Conservation (phyloP, 2,888 invertebrate species). For the Phania funesta region DNA sequence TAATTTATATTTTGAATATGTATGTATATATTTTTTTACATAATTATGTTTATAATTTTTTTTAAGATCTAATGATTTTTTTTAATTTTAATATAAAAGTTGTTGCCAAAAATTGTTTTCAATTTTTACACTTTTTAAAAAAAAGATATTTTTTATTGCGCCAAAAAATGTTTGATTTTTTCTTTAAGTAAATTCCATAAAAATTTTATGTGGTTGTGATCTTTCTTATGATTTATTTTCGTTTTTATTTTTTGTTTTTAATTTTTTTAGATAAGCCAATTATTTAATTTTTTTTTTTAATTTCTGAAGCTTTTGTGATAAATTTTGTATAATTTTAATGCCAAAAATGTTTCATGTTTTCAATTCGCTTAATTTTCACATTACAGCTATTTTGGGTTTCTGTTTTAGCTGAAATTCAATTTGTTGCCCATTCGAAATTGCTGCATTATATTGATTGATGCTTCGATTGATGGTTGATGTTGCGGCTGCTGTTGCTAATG, state of each 20-base stretch:
- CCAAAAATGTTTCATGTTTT: conserved; percentile 71
- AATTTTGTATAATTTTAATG: conserved; percentile 69
- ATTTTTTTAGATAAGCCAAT: conserved; percentile 58
- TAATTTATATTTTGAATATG: conserved; percentile 35
- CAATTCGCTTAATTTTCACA: conserved; percentile 61
- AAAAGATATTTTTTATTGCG: conserved; percentile 53
- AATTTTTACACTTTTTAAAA: conserved; percentile 39
- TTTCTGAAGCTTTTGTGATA: conserved; percentile 55
- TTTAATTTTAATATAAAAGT: conserved; percentile 25
- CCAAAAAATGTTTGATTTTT: conserved; percentile 52
- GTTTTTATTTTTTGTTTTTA: conserved; percentile 2
- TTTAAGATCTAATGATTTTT: background rate
- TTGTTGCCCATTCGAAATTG: conserved; percentile 40
- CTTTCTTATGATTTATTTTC: conserved; percentile 22
- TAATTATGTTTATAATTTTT: conserved; percentile 58
- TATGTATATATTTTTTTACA: conserved; percentile 49
- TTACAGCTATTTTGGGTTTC: conserved; percentile 60
- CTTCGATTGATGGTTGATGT: conserved; percentile 35
- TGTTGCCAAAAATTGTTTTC: conserved; percentile 47
- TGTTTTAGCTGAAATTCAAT: conserved; percentile 29
- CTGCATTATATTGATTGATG: conserved; percentile 48
- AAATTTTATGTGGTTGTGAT: conserved; percentile 37
- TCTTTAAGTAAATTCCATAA: background rate
- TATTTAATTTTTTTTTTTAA: conserved; percentile 61
- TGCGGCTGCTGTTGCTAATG: conserved; percentile 22